Percentiles rank a stretch among this genome's conserved stretches.
Evolutionary conservation across 2,113 vertebrate genomes (phyloP).

Genomic region (rabbit (Oryctolagus cuniculus)): DNA sequence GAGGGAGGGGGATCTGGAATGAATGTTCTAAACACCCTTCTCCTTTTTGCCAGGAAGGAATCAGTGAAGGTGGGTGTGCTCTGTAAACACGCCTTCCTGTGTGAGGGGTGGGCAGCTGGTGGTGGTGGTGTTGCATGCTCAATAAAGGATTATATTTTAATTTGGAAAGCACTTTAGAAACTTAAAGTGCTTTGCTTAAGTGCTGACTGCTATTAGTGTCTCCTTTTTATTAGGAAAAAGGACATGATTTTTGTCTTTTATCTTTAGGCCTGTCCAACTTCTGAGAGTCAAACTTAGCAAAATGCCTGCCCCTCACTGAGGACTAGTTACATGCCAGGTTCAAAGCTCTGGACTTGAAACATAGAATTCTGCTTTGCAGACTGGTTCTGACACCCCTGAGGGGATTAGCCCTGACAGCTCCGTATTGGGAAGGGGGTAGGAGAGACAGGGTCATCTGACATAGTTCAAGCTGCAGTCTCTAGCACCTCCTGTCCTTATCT

Average conservation of each 20-base stretch:
- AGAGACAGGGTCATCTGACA: slow-evolving; percentile 71
- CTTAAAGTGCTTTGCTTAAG: slow-evolving; percentile 84
- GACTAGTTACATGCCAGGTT: slow-evolving; percentile 84
- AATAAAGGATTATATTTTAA: slow-evolving; percentile 81
- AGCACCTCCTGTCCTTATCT: slow-evolving; percentile 43
- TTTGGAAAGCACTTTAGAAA: slow-evolving; percentile 85
- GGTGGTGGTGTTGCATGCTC: slow-evolving; percentile 21
- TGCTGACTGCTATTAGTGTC: slow-evolving; percentile 85
- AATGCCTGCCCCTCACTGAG: slow-evolving; percentile 83
- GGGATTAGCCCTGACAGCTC: slow-evolving; percentile 75
- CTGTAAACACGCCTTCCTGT: background rate
- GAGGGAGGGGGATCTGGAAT: background rate
- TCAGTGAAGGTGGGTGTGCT: slow-evolving; percentile 7
- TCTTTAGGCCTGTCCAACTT: slow-evolving; percentile 83
- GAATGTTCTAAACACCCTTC: background rate
- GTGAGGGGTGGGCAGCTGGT: slow-evolving; percentile 32
- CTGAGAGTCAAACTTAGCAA: slow-evolving; percentile 85
- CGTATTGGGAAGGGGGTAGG: slow-evolving; percentile 59
- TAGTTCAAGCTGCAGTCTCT: slow-evolving; percentile 60
- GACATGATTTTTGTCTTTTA: slow-evolving; percentile 84
- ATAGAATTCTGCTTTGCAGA: slow-evolving; percentile 81
- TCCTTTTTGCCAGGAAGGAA: slow-evolving; percentile 29
- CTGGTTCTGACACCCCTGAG: slow-evolving; percentile 76
- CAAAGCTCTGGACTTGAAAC: slow-evolving; percentile 85
- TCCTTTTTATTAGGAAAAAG: slow-evolving; percentile 86